phyloP scores from a whole-genome alignment of 2,797 vertebrate genomes.

The Oreonectes daqikongensis region DNA sequence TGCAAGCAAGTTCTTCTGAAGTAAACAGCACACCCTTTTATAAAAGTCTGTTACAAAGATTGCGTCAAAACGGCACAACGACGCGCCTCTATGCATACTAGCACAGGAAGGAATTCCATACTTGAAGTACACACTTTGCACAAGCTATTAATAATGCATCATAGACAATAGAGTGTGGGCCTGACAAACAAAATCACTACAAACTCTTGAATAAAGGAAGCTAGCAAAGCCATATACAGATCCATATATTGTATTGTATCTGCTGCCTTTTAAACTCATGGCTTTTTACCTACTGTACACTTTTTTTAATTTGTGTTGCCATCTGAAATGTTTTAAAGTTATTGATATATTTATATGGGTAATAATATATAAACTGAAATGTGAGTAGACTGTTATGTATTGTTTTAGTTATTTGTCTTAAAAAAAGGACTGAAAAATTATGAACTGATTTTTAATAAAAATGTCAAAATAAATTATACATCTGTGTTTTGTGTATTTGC shows the following conservation, averaged over 20 bases:
- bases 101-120: constrained; percentile 22
- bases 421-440: neutral
- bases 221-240: neutral
- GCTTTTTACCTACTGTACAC: neutral
- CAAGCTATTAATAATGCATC: neutral
- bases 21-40: neutral
- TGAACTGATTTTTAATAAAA: too few relatives aligned
- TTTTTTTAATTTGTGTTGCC: neutral
- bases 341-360: constrained; percentile 9
- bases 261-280: neutral
- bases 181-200: constrained; percentile 10
- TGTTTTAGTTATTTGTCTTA: neutral
- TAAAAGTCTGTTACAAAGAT: constrained; percentile 9
- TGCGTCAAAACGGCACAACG: neutral
- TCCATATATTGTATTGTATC: neutral
- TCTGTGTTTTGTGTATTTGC: too few relatives aligned
- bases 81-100: neutral
- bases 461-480: too few relatives aligned
- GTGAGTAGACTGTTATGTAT: neutral
- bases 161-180: neutral
- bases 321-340: constrained; percentile 1
- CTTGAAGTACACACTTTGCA: constrained; percentile 4
- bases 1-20: neutral
- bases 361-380: constrained; percentile 10
- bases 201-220: neutral